A percentile compares a stretch with the other conserved stretches of the same genome.
These are phyloP conservation scores for Megaustenia siamemsis DNA, from an alignment of 2,888 invertebrate genomes.

Conservation along the genomic window DNA sequence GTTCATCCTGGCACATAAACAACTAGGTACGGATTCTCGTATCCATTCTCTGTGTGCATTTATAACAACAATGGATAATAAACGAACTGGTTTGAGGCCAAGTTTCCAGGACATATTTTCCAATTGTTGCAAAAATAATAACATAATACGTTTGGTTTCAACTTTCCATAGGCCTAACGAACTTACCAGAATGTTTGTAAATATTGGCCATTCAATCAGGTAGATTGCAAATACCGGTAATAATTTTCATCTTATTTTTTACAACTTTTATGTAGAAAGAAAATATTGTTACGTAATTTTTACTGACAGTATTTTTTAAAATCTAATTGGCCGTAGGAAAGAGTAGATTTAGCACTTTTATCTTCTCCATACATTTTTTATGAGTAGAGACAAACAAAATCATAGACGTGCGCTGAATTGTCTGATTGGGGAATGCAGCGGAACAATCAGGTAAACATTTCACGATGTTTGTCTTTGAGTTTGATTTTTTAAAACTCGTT, in stretches of 20 bases:
- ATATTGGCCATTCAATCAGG: background rate
- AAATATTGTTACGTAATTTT: too few species aligned
- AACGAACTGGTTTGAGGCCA: background rate
- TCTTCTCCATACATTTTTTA: background rate
- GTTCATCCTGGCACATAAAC: too few species aligned
- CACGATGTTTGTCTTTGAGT: too few species aligned
- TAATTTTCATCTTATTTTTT: too few species aligned
- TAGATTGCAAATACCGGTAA: background rate
- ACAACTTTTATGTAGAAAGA: background rate
- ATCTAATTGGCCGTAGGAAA: background rate
- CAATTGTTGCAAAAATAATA: background rate
- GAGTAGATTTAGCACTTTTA: constrained; percentile 3
- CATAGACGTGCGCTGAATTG: too few species aligned
- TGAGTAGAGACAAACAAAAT: background rate
- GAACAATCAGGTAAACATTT: too few species aligned
- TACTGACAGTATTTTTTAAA: too few species aligned
- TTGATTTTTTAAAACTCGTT: too few species aligned
- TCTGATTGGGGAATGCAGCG: too few species aligned
- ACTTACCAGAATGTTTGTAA: background rate
- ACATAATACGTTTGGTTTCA: background rate
- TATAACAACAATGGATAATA: background rate
- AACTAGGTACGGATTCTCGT: too few species aligned
- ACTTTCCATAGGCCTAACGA: background rate
- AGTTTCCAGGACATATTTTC: background rate
- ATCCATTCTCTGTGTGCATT: too few species aligned